Base-by-base conservation (phyloP, 2,888 invertebrate species). In the Teleiodes luculella region DNA sequence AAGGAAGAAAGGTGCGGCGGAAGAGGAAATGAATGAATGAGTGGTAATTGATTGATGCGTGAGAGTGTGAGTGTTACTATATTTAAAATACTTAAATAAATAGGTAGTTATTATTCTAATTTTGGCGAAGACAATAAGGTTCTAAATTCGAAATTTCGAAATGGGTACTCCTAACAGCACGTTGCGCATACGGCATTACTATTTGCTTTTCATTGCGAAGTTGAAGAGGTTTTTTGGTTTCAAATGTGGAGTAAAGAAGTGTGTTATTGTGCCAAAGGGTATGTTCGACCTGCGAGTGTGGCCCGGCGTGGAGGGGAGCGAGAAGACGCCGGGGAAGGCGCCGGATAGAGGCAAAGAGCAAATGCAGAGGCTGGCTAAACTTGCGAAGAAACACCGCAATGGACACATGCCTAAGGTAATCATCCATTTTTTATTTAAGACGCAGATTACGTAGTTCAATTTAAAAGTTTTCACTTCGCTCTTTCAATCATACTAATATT, bases 361-460 rank as follows among this genome's bases (percentile, higher is more conserved):
- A 78, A 96, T 96, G 95, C 96, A 96, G 73, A 85, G 96, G 39
- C 87, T 98, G 1, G 95, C 95, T 0, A 98, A 98, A 87, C 85
- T 98, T 43, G 96, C 96, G 0, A 98, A 98, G 81, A 97, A 97
- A 74, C 97, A 98, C 77, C 91, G 96, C 54, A 96, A 97, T 79
- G 98, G 98, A 10, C 97, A 98, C 72, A 95, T 99, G 86, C 95
- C 95, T 31, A 97, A 97, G 90, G 94, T 92, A 70, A 57, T 82
- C n/a, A n/a, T n/a, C n/a, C n/a, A n/a, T 24, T 24, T 24, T 24
- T 24, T 24, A 24, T 24, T 24, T n/a, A n/a, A n/a, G n/a, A n/a
- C n/a, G n/a, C n/a, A n/a, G n/a, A n/a, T n/a, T n/a, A n/a, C n/a
- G n/a, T n/a, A n/a, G n/a, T n/a, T n/a, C n/a, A n/a, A n/a, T n/a